A percentile compares a stretch with the other conserved stretches of the same genome.
These are phyloP conservation scores for Hirudo medicinalis DNA, from an alignment of 1,140 invertebrate genomes.

Conservation along the genomic window DNA sequence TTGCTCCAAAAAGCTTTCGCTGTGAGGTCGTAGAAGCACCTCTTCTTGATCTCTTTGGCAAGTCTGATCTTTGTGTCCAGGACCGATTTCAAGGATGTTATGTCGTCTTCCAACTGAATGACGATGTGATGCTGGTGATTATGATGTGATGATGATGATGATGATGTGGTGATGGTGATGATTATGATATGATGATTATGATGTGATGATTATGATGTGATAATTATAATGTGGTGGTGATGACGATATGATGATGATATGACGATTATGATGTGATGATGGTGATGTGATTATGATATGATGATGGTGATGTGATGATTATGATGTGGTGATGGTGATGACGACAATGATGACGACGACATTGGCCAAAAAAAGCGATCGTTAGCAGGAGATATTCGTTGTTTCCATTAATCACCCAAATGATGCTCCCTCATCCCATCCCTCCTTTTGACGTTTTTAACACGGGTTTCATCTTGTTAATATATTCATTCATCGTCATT, in stretches of 20 bases:
- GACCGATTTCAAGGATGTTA: conserved; percentile 4
- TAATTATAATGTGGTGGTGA: not conserved
- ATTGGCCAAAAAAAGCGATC: not conserved
- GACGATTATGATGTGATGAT: not conserved
- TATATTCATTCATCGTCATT: no score
- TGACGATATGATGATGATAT: not conserved
- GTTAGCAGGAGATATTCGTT: no score
- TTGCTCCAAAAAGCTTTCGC: not conserved
- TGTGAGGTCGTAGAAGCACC: not conserved
- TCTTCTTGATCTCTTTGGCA: not conserved
- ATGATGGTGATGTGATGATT: not conserved
- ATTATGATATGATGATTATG: not conserved
- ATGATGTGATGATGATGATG: no score
- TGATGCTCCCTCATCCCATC: no score
- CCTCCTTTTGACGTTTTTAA: no score
- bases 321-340: not conserved
- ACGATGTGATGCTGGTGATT: not conserved
- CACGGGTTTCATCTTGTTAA: no score
- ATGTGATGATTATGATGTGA: not conserved
- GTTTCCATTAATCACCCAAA: no score
- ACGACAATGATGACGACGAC: not conserved
- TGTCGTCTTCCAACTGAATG: conserved; percentile 8
- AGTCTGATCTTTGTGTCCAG: not conserved
- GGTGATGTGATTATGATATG: not conserved
- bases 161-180: not conserved